Base-by-base conservation (phyloP, 2,888 invertebrate species). In the Pammene aurita region DNA sequence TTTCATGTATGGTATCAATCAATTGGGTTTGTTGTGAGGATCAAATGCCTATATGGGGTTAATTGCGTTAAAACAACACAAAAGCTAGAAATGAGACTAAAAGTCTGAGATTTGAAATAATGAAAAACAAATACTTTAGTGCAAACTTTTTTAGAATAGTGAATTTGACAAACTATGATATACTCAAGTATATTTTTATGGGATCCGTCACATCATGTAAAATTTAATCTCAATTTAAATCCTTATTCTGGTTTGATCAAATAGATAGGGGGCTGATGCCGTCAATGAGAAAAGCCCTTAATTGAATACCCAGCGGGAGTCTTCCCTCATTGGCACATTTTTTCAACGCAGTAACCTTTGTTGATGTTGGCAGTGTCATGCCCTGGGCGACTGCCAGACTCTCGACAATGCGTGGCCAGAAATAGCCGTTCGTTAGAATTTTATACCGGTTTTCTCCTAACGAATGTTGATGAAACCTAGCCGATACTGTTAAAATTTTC, bases 301-400 rank as follows among this genome's bases (percentile, higher is more conserved):
- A 38, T 38, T n/a, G 18, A 61, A 81, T 78, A 82, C 79, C 76
- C 74, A 68, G 71, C 76, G 78, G 82, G 80, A 75, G 79, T 84
- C 82, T 84, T 84, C 77, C 77, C 78, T 81, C 78, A 77, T 65
- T 79, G 77, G 64, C 46, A 61, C 54, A 18, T 87, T 87, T 87
- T 67, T 90, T 88, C 89, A 82, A 89, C 87, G 82, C 87, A 84
- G 78, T 89, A 87, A 89, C 90, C 90, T 90, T 83, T 89, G 84
- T 88, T 88, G 84, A 84, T 86, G 88, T 90, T 91, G 91, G 90
- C 91, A 86, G 86, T 89, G 88, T 88, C 89, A 86, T 87, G 84
- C 80, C 71, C 84, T 92, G 91, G 92, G 87, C 77, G 72, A 68
- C 69, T 89, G 92, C 92, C 92, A 92, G 84, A 86, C 77, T 84